These are phyloP conservation scores for Tipula vernalis DNA, from an alignment of 2,888 invertebrate genomes.

Conservation along the genomic window DNA sequence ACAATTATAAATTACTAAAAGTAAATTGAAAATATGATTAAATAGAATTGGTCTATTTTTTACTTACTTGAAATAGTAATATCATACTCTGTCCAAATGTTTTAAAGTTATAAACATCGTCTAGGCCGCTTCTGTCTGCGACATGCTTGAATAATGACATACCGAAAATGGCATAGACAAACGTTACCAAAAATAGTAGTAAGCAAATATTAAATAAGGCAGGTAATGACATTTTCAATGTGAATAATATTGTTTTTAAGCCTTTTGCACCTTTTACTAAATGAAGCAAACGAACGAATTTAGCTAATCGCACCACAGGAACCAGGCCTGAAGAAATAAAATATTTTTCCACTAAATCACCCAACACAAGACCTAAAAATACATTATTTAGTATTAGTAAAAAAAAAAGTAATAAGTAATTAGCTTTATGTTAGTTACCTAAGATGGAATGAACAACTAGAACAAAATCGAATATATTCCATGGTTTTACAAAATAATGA, in stretches of 20 bases:
- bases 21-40: too few relatives aligned
- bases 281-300: slow-evolving; percentile 93
- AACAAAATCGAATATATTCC: slow-evolving; percentile 99
- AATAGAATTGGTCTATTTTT: too few relatives aligned
- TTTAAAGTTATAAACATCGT: slow-evolving; percentile 96
- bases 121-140: slow-evolving; percentile 85
- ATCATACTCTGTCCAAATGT: slow-evolving; percentile 98
- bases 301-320: slow-evolving; percentile 95
- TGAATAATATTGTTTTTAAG: slow-evolving; percentile 92
- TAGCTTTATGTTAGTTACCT: slow-evolving; percentile 43
- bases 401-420: background rate
- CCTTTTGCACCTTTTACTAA: slow-evolving; percentile 98
- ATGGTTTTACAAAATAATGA: slow-evolving; percentile 98
- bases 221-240: slow-evolving; percentile 96
- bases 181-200: slow-evolving; percentile 95
- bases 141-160: slow-evolving; percentile 99
- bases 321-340: slow-evolving; percentile 96
- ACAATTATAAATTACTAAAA: too few relatives aligned
- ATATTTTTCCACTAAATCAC: slow-evolving; percentile 93
- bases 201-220: slow-evolving; percentile 98
- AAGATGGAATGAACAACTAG: slow-evolving; percentile 97
- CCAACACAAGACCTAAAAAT: slow-evolving; percentile 74
- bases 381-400: slow-evolving; percentile 10
- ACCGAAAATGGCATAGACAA: slow-evolving; percentile 98
- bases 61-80: slow-evolving; percentile 79